Conservation (phyloP, 1,140 invertebrate genomes). For the Papilio aristodemus region DNA sequence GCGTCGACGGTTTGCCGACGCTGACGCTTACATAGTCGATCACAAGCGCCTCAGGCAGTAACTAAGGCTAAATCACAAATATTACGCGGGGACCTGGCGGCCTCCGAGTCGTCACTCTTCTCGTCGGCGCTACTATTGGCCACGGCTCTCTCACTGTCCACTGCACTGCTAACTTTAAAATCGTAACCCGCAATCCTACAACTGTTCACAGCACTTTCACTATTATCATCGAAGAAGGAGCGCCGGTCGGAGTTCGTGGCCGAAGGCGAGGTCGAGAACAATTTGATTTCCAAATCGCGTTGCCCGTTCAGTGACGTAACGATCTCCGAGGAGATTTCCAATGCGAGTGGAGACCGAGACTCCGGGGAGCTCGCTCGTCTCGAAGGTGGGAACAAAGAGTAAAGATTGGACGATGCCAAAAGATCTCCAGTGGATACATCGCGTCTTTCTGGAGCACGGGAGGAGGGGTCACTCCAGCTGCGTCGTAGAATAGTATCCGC, state of each 20-base stretch:
- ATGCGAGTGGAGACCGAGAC: conserved; percentile 62
- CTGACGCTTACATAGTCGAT: conserved; percentile 46
- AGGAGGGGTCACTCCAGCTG: conserved; percentile 84
- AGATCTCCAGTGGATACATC: conserved; percentile 65
- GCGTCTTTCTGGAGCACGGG: conserved; percentile 65
- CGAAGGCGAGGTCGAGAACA: conserved; percentile 83
- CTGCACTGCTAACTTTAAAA: conserved; percentile 70
- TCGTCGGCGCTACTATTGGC: conserved; percentile 59
- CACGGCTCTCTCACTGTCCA: conserved; percentile 63
- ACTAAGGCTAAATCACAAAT: conserved; percentile 79
- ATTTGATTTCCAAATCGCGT: conserved; percentile 88
- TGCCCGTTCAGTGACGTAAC: conserved; percentile 89
- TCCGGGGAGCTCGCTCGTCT: conserved; percentile 74
- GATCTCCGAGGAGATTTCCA: conserved; percentile 89
- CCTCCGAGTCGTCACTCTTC: conserved; percentile 65
- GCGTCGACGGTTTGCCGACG: conserved; percentile 45
- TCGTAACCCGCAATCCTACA: conserved; percentile 60
- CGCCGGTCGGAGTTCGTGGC: conserved; percentile 67
- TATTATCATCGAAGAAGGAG: conserved; percentile 74
- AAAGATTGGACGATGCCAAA: conserved; percentile 65
- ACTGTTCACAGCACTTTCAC: conserved; percentile 74
- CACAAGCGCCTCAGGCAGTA: conserved; percentile 69
- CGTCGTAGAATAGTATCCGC: conserved; percentile 79
- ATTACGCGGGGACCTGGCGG: conserved; percentile 61
- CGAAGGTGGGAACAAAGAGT: conserved; percentile 80